Evolutionary conservation across 2,797 vertebrate genomes (phyloP), one percentile per base, ranked within the genome.

Genomic region (Lophius americanus): DNA sequence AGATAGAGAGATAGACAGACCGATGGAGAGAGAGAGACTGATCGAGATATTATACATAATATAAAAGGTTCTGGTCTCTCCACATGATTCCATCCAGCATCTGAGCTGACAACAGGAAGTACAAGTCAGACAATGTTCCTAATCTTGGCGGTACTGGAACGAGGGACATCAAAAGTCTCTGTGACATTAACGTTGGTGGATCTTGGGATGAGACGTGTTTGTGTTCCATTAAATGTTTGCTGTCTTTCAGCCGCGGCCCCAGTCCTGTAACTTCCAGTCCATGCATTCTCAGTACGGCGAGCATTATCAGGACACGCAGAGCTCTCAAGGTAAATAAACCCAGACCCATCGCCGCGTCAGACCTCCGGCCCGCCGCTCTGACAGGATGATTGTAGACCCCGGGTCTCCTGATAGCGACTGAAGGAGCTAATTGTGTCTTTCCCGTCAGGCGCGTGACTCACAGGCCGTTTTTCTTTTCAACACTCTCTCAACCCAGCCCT

Each of bases 281-380:
- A 93, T 95, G 93, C 96, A 97, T 42, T 90, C 96, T 73, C 96
- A 96, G 87, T 96, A 96, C 55, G 92, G 93, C 14, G 97, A 98
- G 63, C 96, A 96, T 85, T 97, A 95, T 83, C 95, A 95, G 69
- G 96, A 99, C 91, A 96, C 94, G 2, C 96, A 96, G 70, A 96
- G 96, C 78, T 99, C 98, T n/a, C 97, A 99, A 97, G 98, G 97
- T 99, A 88, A 32, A 76, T 51, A 50, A 42, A 68, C 51, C 13
- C 54, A 38, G 68, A 39, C 48, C 57, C 61, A 64, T 48, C 75
- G 39, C 57, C 55, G 48, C 50, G 58, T 65, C 64, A 64, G 23
- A 51, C 39, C 54, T 33, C 75, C 13, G 46, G 12, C 39, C 50
- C 43, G 37, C 68, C 64, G 36, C 73, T 63, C 60, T 53, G 55